Conservation (phyloP, 2,888 invertebrate species). For the Microdon myrmicae region DNA sequence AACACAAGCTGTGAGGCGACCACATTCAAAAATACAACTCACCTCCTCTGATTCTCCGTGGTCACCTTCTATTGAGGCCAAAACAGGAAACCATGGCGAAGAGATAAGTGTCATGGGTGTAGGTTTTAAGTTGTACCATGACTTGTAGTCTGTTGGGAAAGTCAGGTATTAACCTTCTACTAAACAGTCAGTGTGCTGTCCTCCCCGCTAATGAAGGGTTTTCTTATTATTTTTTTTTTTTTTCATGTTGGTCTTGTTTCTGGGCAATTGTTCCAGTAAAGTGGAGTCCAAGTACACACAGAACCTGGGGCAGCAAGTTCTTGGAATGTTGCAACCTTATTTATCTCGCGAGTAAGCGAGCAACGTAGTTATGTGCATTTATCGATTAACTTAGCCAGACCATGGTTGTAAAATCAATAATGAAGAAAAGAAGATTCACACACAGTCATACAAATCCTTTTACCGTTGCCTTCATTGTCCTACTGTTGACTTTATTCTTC, state of each 20-base stretch:
- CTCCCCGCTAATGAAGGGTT: no score
- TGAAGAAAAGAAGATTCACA: constrained; percentile 16
- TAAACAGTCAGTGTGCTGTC: no score
- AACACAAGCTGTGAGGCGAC: constrained; percentile 9
- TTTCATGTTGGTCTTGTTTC: not conserved
- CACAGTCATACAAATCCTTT: constrained; percentile 19
- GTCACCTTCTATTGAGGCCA: no score
- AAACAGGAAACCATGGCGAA: constrained; percentile 45
- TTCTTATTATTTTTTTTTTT: constrained; percentile 22
- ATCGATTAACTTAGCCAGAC: constrained; percentile 46
- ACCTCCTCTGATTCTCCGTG: no score
- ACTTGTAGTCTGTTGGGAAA: no score
- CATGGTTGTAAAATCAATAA: constrained; percentile 45
- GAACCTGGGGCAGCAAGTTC: constrained; percentile 19
- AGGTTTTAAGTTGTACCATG: no score
- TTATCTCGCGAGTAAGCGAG: constrained; percentile 39
- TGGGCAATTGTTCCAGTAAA: constrained; percentile 24
- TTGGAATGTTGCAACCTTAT: constrained; percentile 47
- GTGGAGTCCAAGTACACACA: not conserved
- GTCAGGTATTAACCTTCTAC: no score
- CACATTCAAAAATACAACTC: not conserved
- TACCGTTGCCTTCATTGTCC: constrained; percentile 17
- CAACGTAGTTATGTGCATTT: constrained; percentile 46
- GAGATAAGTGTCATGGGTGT: no score
- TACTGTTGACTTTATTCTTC: not conserved